Evolutionary conservation across 2,888 invertebrate genomes (phyloP).

Genomic region (Formica aserva): DNA sequence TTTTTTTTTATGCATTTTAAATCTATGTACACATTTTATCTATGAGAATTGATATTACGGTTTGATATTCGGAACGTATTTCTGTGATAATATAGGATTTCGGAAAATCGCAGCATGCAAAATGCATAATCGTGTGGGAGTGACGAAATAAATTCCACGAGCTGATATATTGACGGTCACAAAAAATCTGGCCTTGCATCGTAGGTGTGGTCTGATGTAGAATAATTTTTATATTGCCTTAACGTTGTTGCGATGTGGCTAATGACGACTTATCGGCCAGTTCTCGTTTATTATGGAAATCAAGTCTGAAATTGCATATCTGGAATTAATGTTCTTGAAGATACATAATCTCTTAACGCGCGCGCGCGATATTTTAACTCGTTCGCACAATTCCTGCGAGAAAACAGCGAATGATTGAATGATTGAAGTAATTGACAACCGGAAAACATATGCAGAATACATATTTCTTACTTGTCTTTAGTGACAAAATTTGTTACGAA

Average conservation of each 20-base stretch:
- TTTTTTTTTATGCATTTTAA: constrained; percentile 9
- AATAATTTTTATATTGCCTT: constrained; percentile 65
- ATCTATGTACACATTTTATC: neutral
- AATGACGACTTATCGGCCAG: constrained; percentile 78
- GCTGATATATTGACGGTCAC: constrained; percentile 59
- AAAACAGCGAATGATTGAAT: neutral
- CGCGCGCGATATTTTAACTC: constrained; percentile 23
- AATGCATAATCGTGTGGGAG: constrained; percentile 48
- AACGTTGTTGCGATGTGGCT: constrained; percentile 58
- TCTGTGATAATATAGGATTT: constrained; percentile 43
- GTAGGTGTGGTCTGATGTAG: constrained; percentile 79
- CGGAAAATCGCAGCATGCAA: constrained; percentile 15
- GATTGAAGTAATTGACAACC: neutral
- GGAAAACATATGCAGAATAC: neutral
- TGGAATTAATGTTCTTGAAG: constrained; percentile 47
- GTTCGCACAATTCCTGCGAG: constrained; percentile 1
- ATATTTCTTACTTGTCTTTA: neutral
- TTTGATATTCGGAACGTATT: neutral
- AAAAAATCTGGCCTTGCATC: constrained; percentile 81
- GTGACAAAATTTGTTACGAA: neutral
- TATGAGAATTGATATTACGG: neutral
- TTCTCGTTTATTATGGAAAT: constrained; percentile 66
- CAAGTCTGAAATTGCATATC: constrained; percentile 39
- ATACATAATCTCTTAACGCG: constrained; percentile 22
- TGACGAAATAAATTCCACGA: constrained; percentile 64